Evolutionary conservation across 2,888 invertebrate genomes (phyloP), one percentile per base, ranked within the genome.

Genomic region (Ganaspis brasiliensis): DNA sequence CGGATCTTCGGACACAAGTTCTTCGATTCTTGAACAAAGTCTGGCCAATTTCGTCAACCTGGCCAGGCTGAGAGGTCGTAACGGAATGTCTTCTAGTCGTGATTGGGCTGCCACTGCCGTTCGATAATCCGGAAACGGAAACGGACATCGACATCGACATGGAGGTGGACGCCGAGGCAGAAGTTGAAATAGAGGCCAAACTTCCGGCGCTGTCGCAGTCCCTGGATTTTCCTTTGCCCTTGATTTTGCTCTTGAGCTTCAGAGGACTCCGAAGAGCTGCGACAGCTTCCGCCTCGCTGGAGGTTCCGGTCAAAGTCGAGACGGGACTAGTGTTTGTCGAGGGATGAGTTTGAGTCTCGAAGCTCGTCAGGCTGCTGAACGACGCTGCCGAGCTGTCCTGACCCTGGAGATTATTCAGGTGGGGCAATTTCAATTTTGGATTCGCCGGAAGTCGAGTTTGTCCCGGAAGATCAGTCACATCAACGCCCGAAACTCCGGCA

Each of bases 261-360:
- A 92, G 49, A 90, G 92, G 77, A 92, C 82, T 85, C 8, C 85
- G 78, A 26, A 85, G 76, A 4, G 83, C 82, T 4, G 82, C 82
- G 74, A 94, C 94, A 84, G 79, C 94, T 86, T 97, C 97, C 0
- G 91, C 90, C 49, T 91, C 91, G 81, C 91, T 91, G 16, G 97
- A 96, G 0, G 97, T 97, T 2, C 96, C 97, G 2, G 97, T 97
- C 56, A 97, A 92, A 0, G 97, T 97, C 35, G 97, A 97, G n/a
- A 97, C 95, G 73, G 97, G 97, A 89, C 97, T 97, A 49, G 97
- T 96, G 86, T 97, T 97, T 76, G 95, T 95, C 31, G 97, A 96
- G 71, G 96, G 94, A 72, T 96, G 93, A 0, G 96, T 95, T 81
- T 95, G 94, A 0, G 93, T 92, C 78, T 93, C 94, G 77, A 93